phyloP scores from a whole-genome alignment of 2,797 vertebrate species.

The Tinamus major region DNA sequence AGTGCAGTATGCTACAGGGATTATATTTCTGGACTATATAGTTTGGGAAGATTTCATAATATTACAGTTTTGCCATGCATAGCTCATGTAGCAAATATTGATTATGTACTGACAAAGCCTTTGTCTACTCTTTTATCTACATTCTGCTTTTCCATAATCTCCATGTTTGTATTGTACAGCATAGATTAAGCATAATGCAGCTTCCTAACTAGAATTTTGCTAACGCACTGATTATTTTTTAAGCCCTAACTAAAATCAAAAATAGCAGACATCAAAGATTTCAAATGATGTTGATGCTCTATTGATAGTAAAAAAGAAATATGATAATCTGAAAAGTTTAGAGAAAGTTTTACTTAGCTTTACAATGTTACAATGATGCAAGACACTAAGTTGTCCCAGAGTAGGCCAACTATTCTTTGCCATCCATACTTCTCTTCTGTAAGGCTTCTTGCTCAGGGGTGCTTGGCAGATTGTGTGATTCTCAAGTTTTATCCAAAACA shows the following conservation, averaged over 20 bases:
- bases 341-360: background rate
- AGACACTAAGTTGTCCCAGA: background rate
- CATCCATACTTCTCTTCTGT: background rate
- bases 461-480: background rate
- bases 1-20: background rate
- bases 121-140: background rate
- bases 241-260: background rate
- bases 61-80: background rate
- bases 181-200: background rate
- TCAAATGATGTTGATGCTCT: background rate
- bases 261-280: background rate
- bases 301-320: background rate
- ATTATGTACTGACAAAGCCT: background rate
- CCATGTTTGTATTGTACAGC: background rate
- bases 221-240: background rate
- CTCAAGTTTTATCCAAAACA: background rate
- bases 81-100: background rate
- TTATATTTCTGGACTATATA: background rate
- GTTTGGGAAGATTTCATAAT: background rate
- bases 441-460: conserved; percentile 12
- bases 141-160: background rate
- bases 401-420: background rate
- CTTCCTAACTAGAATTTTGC: background rate
- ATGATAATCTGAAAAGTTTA: background rate
- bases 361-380: background rate